Conservation (phyloP, 2,113 vertebrate species). For the Axis porcinus region DNA sequence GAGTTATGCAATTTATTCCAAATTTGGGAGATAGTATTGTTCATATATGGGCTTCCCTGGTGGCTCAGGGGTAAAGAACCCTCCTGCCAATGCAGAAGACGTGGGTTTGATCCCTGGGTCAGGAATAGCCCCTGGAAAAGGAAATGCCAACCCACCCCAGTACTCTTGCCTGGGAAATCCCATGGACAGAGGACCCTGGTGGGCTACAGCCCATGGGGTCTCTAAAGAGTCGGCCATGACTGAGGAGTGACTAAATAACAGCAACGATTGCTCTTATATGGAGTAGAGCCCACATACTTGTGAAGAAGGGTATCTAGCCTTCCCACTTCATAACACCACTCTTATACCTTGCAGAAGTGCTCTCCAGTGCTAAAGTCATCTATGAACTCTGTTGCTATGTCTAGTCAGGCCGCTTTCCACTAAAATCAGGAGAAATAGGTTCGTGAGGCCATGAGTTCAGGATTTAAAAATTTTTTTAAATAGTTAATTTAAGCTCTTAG, state of each 20-base stretch:
- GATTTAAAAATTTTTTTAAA: not conserved
- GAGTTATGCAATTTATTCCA: not conserved
- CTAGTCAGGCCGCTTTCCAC: not conserved
- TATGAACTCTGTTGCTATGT: not conserved
- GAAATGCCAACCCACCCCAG: not conserved
- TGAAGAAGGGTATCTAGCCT: not conserved
- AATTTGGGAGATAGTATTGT: not conserved
- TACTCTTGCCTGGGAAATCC: not conserved
- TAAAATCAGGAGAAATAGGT: not conserved
- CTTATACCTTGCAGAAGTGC: not conserved
- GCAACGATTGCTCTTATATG: not conserved
- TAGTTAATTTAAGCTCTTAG: not conserved
- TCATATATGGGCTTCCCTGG: not conserved
- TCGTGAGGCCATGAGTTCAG: not conserved
- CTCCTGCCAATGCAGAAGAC: not conserved
- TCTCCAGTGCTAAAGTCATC: not conserved
- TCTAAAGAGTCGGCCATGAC: not conserved
- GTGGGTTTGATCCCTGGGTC: not conserved
- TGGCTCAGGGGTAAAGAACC: not conserved
- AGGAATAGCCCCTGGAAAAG: not conserved
- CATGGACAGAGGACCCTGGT: not conserved
- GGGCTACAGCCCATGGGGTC: not conserved
- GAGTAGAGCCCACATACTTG: not conserved
- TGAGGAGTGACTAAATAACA: not conserved
- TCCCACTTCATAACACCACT: not conserved